Evolutionary conservation across 1,140 invertebrate species (phyloP), one percentile per base, ranked within the genome.

Genomic region (Eupristina koningsbergeri): DNA sequence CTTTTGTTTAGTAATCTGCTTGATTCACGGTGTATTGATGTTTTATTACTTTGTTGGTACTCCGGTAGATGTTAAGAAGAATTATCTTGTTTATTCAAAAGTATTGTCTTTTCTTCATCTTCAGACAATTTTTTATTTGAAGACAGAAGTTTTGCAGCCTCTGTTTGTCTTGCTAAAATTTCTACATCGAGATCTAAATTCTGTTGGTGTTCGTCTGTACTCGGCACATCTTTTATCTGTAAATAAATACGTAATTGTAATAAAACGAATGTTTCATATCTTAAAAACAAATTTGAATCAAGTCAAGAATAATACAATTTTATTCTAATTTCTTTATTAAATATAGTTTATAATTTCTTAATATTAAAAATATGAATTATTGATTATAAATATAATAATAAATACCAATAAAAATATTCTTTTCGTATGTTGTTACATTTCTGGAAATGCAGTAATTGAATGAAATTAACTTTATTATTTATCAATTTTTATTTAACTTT

Each of bases 1-100:
- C 85, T 83, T 85, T 86, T 86, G 85, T 86, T 88, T 86, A 77
- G 86, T 80, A 80, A 77, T 86, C 86, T 77, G 69, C 83, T 86
- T 47, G 63, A 73, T 17, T 83, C 80, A 19, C 85, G 74, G 78
- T 63, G 80, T 34, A 84, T 83, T 85, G 36, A 63, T 50, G 86
- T 86, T 80, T 74, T 69, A 17, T 74, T 80, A 13, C n/a, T 81
- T 71, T 73, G 50, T 84, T 89, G 89, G 87, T 89, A 84, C 19
- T 89, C 90, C 80, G 86, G 86, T 67, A 88, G 88, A 79, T 87
- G 91, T 91, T 92, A 92, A 91, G 77, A 76, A 17, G 53, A 73
- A 34, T 89, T 87, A 53, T 91, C 88, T 9, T 89, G 88, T 36
- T 88, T 89, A 1, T 87, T 75, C 64, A 91, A 85, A 36, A 92